These are phyloP conservation scores for Gobionotothen gibberifrons DNA, from an alignment of 2,797 vertebrate genomes.

Conservation along the genomic window DNA sequence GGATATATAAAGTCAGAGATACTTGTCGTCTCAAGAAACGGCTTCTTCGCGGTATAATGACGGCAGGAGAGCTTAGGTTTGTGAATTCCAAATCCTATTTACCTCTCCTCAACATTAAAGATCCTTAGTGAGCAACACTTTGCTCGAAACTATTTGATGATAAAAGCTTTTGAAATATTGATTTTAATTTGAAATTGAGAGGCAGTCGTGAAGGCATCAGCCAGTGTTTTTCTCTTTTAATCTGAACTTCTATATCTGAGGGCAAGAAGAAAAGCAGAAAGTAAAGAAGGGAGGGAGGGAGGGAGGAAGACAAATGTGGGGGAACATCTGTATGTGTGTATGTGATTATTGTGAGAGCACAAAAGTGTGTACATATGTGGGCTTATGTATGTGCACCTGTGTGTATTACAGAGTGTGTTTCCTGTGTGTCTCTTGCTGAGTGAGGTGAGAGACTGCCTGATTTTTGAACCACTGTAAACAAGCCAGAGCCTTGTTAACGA, in stretches of 20 bases:
- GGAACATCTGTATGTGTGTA: conserved; percentile 24
- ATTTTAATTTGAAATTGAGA: conserved; percentile 79
- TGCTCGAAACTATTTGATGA: conserved; percentile 71
- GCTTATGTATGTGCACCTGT: neutral
- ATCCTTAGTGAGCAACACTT: conserved; percentile 59
- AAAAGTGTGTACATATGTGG: conserved; percentile 3
- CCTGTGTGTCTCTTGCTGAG: conserved; percentile 10
- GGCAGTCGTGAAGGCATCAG: conserved; percentile 54
- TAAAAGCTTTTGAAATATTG: conserved; percentile 76
- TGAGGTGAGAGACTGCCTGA: conserved; percentile 55
- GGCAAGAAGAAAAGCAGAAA: conserved; percentile 35
- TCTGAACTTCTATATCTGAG: conserved; percentile 58
- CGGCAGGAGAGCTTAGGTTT: conserved; percentile 58
- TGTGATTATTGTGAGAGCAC: neutral
- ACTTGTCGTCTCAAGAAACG: conserved; percentile 32
- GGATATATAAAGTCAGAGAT: conserved; percentile 51
- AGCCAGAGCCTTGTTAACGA: conserved; percentile 66
- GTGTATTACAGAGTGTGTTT: conserved; percentile 21
- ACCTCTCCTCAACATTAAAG: conserved; percentile 67
- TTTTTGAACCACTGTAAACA: conserved; percentile 68
- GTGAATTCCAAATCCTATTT: conserved; percentile 73
- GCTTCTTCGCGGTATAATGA: conserved; percentile 57
- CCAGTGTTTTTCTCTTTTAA: conserved; percentile 65
- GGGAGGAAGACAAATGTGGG: conserved; percentile 1
- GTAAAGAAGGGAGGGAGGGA: neutral